A percentile compares a stretch with the other conserved stretches of the same genome.
Conservation (phyloP, 2,888 invertebrate species). For the Eurytoma adleriae region DNA sequence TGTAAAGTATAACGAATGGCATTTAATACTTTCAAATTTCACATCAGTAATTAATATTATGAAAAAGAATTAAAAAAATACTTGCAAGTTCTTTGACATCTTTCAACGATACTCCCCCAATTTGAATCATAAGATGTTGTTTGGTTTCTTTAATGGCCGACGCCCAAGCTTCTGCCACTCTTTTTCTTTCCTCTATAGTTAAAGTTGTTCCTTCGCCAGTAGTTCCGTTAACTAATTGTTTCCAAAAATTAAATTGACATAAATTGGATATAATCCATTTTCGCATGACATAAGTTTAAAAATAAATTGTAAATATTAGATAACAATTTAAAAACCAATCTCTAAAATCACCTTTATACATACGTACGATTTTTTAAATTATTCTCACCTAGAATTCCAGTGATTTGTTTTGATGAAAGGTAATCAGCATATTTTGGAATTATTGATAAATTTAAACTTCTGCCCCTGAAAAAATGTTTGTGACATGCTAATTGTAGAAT, state of each 20-base stretch:
- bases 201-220: slow-evolving; percentile 86
- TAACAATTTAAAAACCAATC: no score
- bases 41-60: no score
- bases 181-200: slow-evolving; percentile 82
- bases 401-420: slow-evolving; percentile 80
- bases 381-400: slow-evolving; percentile 76
- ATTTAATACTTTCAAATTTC: no score
- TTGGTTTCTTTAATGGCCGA: slow-evolving; percentile 77
- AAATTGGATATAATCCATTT: no score
- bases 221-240: slow-evolving; percentile 84
- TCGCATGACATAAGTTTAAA: no score
- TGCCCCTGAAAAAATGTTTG: background rate
- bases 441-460: slow-evolving; percentile 67
- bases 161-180: slow-evolving; percentile 82
- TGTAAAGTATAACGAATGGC: no score
- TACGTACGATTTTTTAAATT: background rate
- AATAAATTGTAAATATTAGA: no score
- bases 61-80: background rate
- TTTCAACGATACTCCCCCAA: slow-evolving; percentile 84
- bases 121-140: slow-evolving; percentile 83
- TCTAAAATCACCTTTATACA: no score
- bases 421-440: slow-evolving; percentile 82
- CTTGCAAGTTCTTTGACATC: slow-evolving; percentile 82
- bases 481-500: no score
- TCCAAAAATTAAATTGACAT: no score